Conservation (phyloP, 1,140 invertebrate genomes). For the Globodera rostochiensis region DNA sequence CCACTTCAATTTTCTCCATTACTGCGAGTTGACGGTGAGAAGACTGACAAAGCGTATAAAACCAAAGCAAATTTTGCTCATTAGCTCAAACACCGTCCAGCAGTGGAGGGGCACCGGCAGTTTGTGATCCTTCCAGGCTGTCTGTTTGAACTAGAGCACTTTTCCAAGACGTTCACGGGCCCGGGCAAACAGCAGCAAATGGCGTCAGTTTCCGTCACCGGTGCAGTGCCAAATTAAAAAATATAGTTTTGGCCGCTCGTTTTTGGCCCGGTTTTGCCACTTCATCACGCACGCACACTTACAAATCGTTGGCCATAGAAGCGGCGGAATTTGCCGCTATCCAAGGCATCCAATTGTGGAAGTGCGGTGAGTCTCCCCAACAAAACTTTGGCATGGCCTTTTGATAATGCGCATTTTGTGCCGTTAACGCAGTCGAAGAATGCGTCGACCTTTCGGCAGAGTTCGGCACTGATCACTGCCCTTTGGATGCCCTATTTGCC, state of each 20-base stretch:
- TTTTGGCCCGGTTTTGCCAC: neutral
- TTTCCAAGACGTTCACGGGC: neutral
- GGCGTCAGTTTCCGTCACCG: neutral
- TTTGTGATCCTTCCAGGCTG: neutral
- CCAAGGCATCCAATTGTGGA: conserved; percentile 22
- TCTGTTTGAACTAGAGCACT: neutral
- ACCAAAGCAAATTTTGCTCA: neutral
- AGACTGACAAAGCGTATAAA: neutral
- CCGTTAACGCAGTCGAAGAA: neutral
- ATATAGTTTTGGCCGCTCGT: neutral
- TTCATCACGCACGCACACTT: neutral
- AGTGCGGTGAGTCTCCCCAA: neutral
- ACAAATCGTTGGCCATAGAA: conserved; percentile 3
- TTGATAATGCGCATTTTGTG: no score
- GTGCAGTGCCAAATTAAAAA: neutral
- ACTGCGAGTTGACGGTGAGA: neutral
- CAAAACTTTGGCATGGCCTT: neutral
- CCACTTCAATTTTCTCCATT: neutral
- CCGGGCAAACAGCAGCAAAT: conserved; percentile 6
- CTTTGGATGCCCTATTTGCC: neutral
- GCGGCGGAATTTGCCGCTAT: conserved; percentile 14
- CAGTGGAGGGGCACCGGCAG: neutral
- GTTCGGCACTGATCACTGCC: neutral
- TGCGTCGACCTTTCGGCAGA: neutral
- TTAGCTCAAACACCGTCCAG: neutral